These are phyloP conservation scores for Apodemia mormo DNA, from an alignment of 2,888 invertebrate genomes.

Conservation along the genomic window DNA sequence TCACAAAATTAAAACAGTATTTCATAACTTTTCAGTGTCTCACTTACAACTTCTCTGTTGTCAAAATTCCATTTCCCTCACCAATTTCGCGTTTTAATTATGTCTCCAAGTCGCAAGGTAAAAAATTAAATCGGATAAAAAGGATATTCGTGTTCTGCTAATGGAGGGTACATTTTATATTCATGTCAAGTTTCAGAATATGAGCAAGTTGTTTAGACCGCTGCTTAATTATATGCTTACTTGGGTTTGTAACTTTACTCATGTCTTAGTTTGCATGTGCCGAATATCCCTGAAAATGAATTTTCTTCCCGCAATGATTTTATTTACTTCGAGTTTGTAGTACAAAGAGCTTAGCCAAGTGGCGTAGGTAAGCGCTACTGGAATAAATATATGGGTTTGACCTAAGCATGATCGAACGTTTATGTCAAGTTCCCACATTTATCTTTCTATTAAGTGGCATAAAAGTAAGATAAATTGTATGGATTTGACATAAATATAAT, in stretches of 20 bases:
- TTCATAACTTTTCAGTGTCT: background rate
- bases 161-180: constrained; percentile 14
- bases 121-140: constrained; percentile 12
- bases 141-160: constrained; percentile 10
- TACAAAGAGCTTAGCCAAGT: no score
- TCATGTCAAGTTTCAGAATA: constrained; percentile 10
- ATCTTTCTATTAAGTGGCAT: no score
- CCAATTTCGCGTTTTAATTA: constrained; percentile 9
- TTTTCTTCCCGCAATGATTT: no score
- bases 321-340: no score
- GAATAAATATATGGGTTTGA: no score
- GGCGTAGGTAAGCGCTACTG: no score
- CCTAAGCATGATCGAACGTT: no score
- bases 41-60: background rate
- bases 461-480: no score
- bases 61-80: background rate
- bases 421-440: no score
- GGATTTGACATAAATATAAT: no score
- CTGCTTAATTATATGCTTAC: background rate
- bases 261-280: background rate
- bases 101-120: background rate
- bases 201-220: background rate
- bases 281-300: background rate
- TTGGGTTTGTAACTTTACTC: background rate
- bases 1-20: background rate